Conservation (phyloP, 2,797 vertebrate genomes). For the Pseudochromis fuscus region DNA sequence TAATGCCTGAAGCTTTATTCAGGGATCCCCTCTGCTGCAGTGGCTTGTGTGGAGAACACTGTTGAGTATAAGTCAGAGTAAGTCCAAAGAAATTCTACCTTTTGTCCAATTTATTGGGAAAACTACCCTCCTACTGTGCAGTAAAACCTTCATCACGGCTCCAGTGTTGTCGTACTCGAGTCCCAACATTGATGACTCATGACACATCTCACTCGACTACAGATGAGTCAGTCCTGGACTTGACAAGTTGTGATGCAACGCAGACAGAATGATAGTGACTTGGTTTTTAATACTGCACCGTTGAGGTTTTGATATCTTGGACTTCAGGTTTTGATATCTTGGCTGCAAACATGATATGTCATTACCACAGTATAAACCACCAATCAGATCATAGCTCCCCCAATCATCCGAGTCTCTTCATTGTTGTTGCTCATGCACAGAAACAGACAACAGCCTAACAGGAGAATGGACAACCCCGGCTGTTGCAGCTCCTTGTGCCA, state of each 20-base stretch:
- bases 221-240: constrained; percentile 70
- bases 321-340: constrained; percentile 28
- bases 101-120: constrained; percentile 50
- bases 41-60: background rate
- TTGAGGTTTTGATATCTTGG: background rate
- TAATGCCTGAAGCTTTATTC: constrained; percentile 7
- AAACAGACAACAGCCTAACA: constrained; percentile 67
- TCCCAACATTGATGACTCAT: constrained; percentile 73
- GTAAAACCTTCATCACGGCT: constrained; percentile 43
- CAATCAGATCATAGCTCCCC: constrained; percentile 30
- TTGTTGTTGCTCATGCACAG: constrained; percentile 54
- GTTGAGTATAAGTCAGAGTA: background rate
- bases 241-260: constrained; percentile 67
- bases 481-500: constrained; percentile 75
- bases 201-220: constrained; percentile 68
- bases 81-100: constrained; percentile 25
- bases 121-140: constrained; percentile 56
- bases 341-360: constrained; percentile 8
- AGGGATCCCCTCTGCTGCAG: background rate
- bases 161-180: constrained; percentile 54
- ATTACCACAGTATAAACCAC: constrained; percentile 23
- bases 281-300: constrained; percentile 38
- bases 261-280: constrained; percentile 54
- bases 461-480: constrained; percentile 76
- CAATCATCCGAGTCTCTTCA: constrained; percentile 42